A percentile compares a stretch with the other conserved stretches of the same genome.
Evolutionary conservation across 92 coral and sea anemone species (phyloP).

Genomic region (Porites rus): DNA sequence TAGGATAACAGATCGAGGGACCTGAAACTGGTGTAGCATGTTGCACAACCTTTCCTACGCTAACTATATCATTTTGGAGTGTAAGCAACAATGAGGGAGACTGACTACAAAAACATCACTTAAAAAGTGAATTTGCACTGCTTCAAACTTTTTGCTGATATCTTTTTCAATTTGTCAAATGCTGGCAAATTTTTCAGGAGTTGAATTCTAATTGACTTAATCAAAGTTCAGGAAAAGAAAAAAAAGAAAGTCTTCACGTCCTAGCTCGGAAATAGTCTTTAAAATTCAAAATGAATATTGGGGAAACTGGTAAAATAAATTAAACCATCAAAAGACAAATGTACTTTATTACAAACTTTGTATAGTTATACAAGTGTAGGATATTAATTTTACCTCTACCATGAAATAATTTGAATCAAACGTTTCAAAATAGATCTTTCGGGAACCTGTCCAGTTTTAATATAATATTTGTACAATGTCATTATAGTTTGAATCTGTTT

Average conservation of each 20-base stretch:
- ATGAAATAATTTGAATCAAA: neutral
- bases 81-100: too few relatives aligned
- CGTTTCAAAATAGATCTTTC: neutral
- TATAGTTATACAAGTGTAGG: neutral
- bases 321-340: neutral
- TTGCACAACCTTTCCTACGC: neutral
- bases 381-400: neutral
- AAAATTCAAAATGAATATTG: too few relatives aligned
- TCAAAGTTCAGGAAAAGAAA: too few relatives aligned
- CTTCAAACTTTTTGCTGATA: too few relatives aligned
- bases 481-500: neutral
- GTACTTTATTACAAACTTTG: neutral
- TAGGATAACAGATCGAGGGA: slow-evolving; percentile 65
- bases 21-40: slow-evolving; percentile 70
- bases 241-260: too few relatives aligned
- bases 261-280: too few relatives aligned
- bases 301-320: neutral
- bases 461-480: neutral
- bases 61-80: neutral
- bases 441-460: neutral
- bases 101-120: too few relatives aligned
- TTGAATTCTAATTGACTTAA: too few relatives aligned
- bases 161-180: too few relatives aligned
- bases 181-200: too few relatives aligned
- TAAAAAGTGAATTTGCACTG: too few relatives aligned